These are phyloP conservation scores for Semaprochilodus insignis DNA, from an alignment of 2,797 vertebrate species.

Conservation along the genomic window DNA sequence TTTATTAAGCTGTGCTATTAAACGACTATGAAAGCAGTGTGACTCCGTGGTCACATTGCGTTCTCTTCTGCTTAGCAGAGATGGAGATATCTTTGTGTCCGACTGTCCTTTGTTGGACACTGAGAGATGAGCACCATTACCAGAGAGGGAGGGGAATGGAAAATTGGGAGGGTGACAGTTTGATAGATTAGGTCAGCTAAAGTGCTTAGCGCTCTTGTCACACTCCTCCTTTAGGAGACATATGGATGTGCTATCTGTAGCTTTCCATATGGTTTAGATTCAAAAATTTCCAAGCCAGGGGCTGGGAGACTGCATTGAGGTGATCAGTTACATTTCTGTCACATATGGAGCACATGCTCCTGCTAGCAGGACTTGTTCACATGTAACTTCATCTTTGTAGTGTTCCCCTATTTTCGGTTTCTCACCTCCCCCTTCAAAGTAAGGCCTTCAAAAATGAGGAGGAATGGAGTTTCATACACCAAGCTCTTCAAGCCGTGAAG, in stretches of 20 bases:
- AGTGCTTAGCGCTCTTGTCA: conserved; percentile 46
- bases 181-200: conserved; percentile 52
- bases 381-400: conserved; percentile 2
- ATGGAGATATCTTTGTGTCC: conserved; percentile 19
- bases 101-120: conserved; percentile 13
- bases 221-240: conserved; percentile 41
- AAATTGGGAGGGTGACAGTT: conserved; percentile 16
- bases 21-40: not conserved
- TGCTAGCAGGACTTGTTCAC: not conserved
- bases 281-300: not conserved
- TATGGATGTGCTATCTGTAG: conserved; percentile 40
- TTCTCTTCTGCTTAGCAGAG: not conserved
- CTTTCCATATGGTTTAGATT: conserved; percentile 28
- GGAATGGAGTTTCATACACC: not conserved
- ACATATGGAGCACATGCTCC: not conserved
- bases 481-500: not conserved
- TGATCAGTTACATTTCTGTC: conserved; percentile 4
- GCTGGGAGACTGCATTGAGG: not conserved
- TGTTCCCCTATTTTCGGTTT: not conserved
- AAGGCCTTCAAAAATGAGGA: not conserved
- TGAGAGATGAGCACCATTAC: conserved; percentile 37
- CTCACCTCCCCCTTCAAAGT: not conserved
- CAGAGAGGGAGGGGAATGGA: conserved; percentile 26
- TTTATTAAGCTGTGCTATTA: not conserved
- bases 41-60: not conserved